Evolutionary conservation across 2,113 vertebrate species (phyloP).

Genomic region (Prunella fulvescens): DNA sequence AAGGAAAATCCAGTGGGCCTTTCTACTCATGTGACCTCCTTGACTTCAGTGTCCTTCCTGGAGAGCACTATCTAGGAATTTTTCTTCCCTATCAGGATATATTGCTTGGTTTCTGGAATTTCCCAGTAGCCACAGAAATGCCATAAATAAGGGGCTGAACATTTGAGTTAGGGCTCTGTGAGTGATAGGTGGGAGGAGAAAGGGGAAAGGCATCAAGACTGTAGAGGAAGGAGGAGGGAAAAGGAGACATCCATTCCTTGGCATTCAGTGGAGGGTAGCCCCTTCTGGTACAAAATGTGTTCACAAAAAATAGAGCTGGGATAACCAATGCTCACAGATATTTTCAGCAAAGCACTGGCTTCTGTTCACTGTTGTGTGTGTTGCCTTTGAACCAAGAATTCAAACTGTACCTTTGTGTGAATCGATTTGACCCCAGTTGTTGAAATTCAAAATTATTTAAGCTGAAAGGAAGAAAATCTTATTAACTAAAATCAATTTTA

Average conservation of each 20-base stretch:
- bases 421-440: neutral
- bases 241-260: neutral
- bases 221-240: neutral
- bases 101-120: neutral
- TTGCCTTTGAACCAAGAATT: neutral
- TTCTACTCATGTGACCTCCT: neutral
- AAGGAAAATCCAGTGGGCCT: neutral
- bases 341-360: neutral
- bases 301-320: neutral
- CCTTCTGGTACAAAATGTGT: neutral
- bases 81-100: neutral
- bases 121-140: neutral
- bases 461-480: constrained; percentile 26
- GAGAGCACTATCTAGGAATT: neutral
- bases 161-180: neutral
- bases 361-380: neutral
- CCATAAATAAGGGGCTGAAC: neutral
- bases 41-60: neutral
- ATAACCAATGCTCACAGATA: neutral
- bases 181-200: neutral
- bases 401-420: neutral
- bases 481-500: neutral
- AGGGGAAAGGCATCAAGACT: neutral
- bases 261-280: neutral
- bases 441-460: neutral